phyloP scores from a whole-genome alignment of 2,797 vertebrate genomes.

The Eutrigla gurnardus region DNA sequence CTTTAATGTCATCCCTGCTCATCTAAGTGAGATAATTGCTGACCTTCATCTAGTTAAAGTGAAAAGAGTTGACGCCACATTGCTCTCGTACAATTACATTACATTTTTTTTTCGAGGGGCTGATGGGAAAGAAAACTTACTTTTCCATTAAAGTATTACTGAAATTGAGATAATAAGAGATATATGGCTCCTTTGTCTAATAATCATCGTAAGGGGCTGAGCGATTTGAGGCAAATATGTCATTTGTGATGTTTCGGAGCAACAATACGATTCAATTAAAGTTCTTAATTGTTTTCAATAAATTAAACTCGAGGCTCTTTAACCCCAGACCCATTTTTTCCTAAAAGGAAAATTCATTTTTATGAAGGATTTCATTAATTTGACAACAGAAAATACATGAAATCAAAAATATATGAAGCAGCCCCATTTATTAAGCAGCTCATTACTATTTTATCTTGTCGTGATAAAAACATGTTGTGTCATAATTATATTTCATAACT shows the following conservation, averaged over 20 bases:
- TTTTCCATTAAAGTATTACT: conserved; percentile 13
- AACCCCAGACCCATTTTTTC: too few species aligned
- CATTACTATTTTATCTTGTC: too few species aligned
- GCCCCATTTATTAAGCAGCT: too few species aligned
- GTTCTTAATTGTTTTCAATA: conserved; percentile 6
- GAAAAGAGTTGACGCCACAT: conserved; percentile 8
- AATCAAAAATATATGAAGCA: too few species aligned
- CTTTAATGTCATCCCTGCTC: conserved; percentile 43
- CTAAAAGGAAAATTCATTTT: too few species aligned
- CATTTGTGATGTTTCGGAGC: neutral
- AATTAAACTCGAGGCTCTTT: neutral
- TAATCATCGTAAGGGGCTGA: neutral
- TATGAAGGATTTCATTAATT: too few species aligned
- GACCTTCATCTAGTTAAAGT: conserved; percentile 55
- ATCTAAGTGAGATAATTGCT: conserved; percentile 40
- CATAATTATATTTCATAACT: too few species aligned
- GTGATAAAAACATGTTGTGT: too few species aligned
- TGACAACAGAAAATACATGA: too few species aligned
- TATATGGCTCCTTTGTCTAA: too few species aligned
- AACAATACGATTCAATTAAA: neutral
- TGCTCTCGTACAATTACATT: conserved; percentile 23
- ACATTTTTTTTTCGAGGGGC: conserved; percentile 15
- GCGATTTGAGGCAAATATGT: neutral
- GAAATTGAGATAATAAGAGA: conserved; percentile 7
- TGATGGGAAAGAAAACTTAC: conserved; percentile 9